A percentile compares a stretch with the other conserved stretches of the same genome.
Conservation (phyloP, 2,113 vertebrate species). For the Axis porcinus region DNA sequence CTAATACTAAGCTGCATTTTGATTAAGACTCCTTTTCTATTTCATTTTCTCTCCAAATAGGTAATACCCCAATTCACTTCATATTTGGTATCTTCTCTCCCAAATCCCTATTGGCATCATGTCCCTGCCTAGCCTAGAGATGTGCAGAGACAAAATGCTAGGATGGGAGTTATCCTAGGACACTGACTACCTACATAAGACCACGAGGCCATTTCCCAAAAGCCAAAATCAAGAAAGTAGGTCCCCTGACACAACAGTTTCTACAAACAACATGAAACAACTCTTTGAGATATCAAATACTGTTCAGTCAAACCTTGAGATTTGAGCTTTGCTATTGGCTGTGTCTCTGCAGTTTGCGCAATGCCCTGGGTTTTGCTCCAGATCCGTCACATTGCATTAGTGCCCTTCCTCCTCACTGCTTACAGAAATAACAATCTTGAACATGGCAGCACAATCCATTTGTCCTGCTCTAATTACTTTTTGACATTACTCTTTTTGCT, state of each 20-base stretch:
- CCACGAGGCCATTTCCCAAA: neutral
- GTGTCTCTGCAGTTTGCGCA: constrained; percentile 81
- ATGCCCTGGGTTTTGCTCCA: constrained; percentile 94
- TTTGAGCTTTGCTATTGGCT: constrained; percentile 71
- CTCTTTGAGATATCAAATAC: constrained; percentile 78
- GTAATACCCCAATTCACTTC: neutral
- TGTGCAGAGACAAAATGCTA: neutral
- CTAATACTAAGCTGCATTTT: neutral
- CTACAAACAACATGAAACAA: constrained; percentile 72
- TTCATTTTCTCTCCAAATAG: neutral
- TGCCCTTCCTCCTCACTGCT: constrained; percentile 91
- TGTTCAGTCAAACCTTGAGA: constrained; percentile 76
- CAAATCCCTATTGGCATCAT: neutral
- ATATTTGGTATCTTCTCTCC: neutral
- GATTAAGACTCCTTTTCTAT: neutral
- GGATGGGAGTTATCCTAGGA: neutral
- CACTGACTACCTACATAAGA: neutral
- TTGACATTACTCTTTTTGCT: constrained; percentile 83
- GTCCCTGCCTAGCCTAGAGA: neutral
- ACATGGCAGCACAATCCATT: constrained; percentile 91
- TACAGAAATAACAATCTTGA: constrained; percentile 94
- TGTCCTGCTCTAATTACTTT: constrained; percentile 97
- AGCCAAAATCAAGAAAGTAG: constrained; percentile 47
- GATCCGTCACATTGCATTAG: constrained; percentile 97
- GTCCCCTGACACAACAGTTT: constrained; percentile 70